Evolutionary conservation across 2,797 vertebrate species (phyloP).

Genomic region (Helostoma temminkii): DNA sequence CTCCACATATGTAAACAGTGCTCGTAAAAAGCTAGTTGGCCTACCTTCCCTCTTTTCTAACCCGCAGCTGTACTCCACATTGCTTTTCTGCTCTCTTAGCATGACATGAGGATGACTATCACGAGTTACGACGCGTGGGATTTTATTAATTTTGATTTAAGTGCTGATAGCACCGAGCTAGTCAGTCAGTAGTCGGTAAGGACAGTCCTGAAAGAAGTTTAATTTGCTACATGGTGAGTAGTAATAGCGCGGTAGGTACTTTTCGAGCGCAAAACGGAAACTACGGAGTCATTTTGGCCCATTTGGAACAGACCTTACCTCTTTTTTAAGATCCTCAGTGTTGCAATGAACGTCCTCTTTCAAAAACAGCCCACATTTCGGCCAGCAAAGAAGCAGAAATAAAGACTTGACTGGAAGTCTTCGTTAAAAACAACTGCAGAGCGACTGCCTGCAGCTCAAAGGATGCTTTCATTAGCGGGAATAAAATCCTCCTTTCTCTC

Average conservation of each 20-base stretch:
- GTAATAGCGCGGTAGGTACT: too few species aligned
- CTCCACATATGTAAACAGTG: neutral
- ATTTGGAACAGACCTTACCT: constrained; percentile 61
- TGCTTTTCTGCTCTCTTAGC: constrained; percentile 15
- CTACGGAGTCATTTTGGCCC: neutral
- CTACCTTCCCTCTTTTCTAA: constrained; percentile 5
- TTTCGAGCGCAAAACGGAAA: neutral
- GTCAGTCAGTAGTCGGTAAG: neutral
- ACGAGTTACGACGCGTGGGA: constrained; percentile 48
- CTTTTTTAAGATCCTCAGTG: constrained; percentile 3
- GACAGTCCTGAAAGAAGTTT: neutral
- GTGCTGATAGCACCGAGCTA: neutral
- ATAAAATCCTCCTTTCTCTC: constrained; percentile 41
- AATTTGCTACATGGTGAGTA: too few species aligned
- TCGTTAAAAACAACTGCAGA: constrained; percentile 50
- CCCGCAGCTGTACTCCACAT: neutral
- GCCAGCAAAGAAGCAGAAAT: constrained; percentile 10
- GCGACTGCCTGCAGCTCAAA: constrained; percentile 55
- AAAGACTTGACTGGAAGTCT: constrained; percentile 24
- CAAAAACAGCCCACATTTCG: constrained; percentile 7
- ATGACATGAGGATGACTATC: constrained; percentile 55
- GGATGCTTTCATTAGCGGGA: constrained; percentile 70
- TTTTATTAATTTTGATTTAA: constrained; percentile 28
- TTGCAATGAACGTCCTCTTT: constrained; percentile 7
- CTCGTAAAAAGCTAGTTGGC: neutral